phyloP scores from a whole-genome alignment of 1,140 invertebrate genomes.

The Sminthurides bifidus region DNA sequence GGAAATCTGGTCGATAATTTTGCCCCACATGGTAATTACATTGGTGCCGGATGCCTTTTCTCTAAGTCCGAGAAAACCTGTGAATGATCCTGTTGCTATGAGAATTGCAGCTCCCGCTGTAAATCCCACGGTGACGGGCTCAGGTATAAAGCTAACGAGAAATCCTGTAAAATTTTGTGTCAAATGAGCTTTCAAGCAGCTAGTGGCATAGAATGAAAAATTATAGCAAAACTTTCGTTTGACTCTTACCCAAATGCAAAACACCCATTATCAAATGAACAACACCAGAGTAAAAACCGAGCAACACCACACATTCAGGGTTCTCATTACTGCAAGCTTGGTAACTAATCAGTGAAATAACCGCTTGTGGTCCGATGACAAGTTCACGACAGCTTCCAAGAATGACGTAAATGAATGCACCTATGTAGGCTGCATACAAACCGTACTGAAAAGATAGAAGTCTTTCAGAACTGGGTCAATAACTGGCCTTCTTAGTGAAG shows the following conservation, averaged over 20 bases:
- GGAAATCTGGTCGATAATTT: neutral
- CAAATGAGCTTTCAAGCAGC: neutral
- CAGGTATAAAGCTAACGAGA: slow-evolving; percentile 83
- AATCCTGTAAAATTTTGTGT: slow-evolving; percentile 51
- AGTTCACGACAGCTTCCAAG: slow-evolving; percentile 84
- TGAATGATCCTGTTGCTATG: slow-evolving; percentile 72
- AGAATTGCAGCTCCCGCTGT: slow-evolving; percentile 80
- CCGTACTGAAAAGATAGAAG: slow-evolving; percentile 47
- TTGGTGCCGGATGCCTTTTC: slow-evolving; percentile 35
- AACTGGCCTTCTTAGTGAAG: slow-evolving; percentile 4
- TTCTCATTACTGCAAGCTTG: slow-evolving; percentile 18
- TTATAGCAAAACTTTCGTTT: slow-evolving; percentile 55
- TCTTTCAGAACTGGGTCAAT: too few species aligned
- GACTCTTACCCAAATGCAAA: slow-evolving; percentile 42
- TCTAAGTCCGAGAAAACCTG: slow-evolving; percentile 58
- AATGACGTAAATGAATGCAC: slow-evolving; percentile 72
- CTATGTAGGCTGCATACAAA: slow-evolving; percentile 57
- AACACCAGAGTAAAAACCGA: slow-evolving; percentile 18
- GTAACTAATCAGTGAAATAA: slow-evolving; percentile 49
- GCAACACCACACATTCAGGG: slow-evolving; percentile 17
- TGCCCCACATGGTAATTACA: neutral
- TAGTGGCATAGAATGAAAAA: neutral
- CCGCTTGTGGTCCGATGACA: slow-evolving; percentile 74
- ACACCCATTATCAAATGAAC: slow-evolving; percentile 13
- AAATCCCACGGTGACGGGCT: slow-evolving; percentile 65